Evolutionary conservation across 2,888 invertebrate species (phyloP).

Genomic region (Cryptophagus acutangulus): DNA sequence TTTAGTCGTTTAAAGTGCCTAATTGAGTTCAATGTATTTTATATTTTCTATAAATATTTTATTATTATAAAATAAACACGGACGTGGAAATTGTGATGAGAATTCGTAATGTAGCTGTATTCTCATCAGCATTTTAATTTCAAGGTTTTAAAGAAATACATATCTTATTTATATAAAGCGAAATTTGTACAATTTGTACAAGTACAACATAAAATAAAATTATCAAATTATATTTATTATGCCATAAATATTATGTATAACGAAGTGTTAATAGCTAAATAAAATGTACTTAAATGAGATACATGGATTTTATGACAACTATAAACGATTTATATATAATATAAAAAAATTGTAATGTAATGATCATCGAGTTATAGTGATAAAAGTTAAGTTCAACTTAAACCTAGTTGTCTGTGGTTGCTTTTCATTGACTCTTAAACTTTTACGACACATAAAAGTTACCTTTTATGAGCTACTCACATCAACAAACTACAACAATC

Average conservation of each 20-base stretch:
- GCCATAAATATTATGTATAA: constrained; percentile 4
- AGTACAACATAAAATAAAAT: too few species aligned
- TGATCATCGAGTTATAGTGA: constrained; percentile 33
- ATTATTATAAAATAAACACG: too few species aligned
- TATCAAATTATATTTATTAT: too few species aligned
- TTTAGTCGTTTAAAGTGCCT: too few species aligned
- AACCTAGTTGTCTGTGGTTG: constrained; percentile 42
- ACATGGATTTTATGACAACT: constrained; percentile 21
- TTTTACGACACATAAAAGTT: constrained; percentile 50
- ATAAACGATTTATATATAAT: constrained; percentile 31
- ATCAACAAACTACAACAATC: constrained; percentile 40
- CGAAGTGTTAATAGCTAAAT: constrained; percentile 5
- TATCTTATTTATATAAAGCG: too few species aligned
- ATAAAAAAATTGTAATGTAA: constrained; percentile 30
- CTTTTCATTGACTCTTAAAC: constrained; percentile 49
- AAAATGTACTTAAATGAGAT: constrained; percentile 7
- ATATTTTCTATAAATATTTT: too few species aligned
- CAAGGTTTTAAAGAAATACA: too few species aligned
- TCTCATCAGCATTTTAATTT: too few species aligned
- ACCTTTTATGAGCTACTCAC: constrained; percentile 48
- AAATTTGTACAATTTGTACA: too few species aligned
- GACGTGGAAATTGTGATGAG: too few species aligned
- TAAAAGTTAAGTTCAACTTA: constrained; percentile 34
- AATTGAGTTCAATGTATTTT: too few species aligned
- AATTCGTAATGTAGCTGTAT: too few species aligned